phyloP scores from a whole-genome alignment of 2,797 vertebrate species.

The Euthynnus affinis region DNA sequence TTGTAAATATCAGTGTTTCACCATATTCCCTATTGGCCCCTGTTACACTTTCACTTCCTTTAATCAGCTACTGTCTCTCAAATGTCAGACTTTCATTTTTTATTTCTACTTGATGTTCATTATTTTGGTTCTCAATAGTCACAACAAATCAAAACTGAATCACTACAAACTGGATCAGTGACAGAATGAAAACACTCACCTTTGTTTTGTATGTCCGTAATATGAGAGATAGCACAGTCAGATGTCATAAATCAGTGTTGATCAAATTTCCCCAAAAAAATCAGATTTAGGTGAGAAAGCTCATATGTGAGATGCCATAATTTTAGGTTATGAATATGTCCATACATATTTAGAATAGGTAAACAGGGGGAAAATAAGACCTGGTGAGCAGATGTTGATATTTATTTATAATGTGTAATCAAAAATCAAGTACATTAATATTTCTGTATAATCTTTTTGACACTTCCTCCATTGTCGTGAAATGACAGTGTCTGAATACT shows the following conservation, averaged over 20 bases:
- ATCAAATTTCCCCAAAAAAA: neutral
- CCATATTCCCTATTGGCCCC: fast-evolving
- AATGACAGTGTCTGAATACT: neutral
- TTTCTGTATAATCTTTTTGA: neutral
- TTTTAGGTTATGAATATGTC: neutral
- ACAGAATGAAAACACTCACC: neutral
- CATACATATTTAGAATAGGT: neutral
- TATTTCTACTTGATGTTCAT: neutral
- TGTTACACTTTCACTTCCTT: slow-evolving; percentile 41
- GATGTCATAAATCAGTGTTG: neutral
- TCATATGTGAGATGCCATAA: neutral
- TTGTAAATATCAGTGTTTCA: neutral
- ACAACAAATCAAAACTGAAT: neutral
- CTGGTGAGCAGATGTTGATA: neutral
- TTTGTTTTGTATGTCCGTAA: neutral
- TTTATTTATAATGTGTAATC: neutral
- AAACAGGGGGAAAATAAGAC: neutral
- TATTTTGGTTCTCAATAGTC: neutral
- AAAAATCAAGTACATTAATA: neutral
- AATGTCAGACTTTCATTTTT: neutral
- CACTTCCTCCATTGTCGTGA: neutral
- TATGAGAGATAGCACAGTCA: neutral
- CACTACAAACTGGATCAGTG: neutral
- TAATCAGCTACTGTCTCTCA: neutral
- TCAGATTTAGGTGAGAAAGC: too few species aligned